Evolutionary conservation across 2,888 invertebrate species (phyloP).

Genomic region (Athetis lepigone): DNA sequence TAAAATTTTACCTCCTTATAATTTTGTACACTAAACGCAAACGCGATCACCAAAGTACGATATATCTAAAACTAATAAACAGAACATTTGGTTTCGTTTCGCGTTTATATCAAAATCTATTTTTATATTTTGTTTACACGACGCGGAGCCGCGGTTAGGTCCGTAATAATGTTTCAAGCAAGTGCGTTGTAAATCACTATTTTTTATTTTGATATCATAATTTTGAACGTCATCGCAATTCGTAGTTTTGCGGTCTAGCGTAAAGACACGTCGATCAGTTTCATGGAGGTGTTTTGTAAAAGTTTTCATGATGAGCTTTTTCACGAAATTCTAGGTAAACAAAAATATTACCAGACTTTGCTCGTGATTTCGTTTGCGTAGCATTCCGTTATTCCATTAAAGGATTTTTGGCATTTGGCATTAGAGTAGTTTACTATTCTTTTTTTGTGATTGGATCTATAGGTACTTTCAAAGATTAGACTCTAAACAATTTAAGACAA

Average conservation of each 20-base stretch:
- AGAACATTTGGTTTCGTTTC: conserved; percentile 24
- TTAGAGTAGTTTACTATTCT: no score
- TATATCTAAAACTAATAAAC: conserved; percentile 49
- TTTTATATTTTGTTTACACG: conserved; percentile 47
- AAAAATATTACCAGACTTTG: neutral
- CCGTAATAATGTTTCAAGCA: conserved; percentile 48
- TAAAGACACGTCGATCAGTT: conserved; percentile 41
- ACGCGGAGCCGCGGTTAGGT: conserved; percentile 21
- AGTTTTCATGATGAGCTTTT: conserved; percentile 14
- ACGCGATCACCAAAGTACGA: conserved; percentile 10
- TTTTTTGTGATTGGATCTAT: no score
- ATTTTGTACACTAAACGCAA: no score
- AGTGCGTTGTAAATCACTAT: conserved; percentile 39
- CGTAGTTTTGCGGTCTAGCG: conserved; percentile 28
- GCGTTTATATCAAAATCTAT: conserved; percentile 51
- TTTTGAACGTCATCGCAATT: conserved; percentile 30
- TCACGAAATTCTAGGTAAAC: neutral
- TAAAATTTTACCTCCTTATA: no score
- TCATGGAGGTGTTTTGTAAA: conserved; percentile 34
- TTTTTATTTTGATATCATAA: conserved; percentile 47
- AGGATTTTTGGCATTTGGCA: no score
- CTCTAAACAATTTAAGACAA: no score
- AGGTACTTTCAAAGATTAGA: no score
- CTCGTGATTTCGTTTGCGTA: no score
- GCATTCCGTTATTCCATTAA: no score